Percentiles rank a stretch among this genome's conserved stretches.
phyloP scores from a whole-genome alignment of 2,797 vertebrate species.

The Linurgus olivaceus region DNA sequence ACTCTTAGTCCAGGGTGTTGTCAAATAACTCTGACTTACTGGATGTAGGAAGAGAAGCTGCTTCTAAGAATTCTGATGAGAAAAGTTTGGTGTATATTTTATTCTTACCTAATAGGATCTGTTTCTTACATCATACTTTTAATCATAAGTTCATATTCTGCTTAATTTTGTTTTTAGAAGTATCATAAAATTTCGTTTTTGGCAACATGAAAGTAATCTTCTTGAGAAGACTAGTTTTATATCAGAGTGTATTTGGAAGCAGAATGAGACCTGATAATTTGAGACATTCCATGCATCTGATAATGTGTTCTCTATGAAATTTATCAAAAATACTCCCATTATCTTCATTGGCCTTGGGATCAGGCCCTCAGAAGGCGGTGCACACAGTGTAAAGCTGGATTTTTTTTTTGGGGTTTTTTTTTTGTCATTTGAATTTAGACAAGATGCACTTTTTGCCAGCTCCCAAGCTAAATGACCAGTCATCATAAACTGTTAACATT shows the following conservation, averaged over 20 bases:
- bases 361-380: not conserved
- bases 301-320: not conserved
- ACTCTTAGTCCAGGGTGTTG: not conserved
- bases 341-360: not conserved
- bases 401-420: not conserved
- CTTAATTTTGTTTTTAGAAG: not conserved
- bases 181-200: not conserved
- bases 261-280: not conserved
- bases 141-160: not conserved
- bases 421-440: not conserved
- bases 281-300: not conserved
- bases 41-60: not conserved
- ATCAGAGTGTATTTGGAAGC: not conserved
- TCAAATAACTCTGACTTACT: not conserved
- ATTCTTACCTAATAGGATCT: not conserved
- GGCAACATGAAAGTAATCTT: not conserved
- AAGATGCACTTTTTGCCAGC: not conserved
- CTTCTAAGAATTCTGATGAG: not conserved
- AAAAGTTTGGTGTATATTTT: not conserved
- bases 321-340: not conserved
- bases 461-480: not conserved
- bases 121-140: not conserved
- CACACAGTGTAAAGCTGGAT: fast-evolving
- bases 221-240: not conserved
- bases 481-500: not conserved